These are phyloP conservation scores for Megaustenia siamemsis DNA, from an alignment of 2,888 invertebrate species.

Conservation along the genomic window DNA sequence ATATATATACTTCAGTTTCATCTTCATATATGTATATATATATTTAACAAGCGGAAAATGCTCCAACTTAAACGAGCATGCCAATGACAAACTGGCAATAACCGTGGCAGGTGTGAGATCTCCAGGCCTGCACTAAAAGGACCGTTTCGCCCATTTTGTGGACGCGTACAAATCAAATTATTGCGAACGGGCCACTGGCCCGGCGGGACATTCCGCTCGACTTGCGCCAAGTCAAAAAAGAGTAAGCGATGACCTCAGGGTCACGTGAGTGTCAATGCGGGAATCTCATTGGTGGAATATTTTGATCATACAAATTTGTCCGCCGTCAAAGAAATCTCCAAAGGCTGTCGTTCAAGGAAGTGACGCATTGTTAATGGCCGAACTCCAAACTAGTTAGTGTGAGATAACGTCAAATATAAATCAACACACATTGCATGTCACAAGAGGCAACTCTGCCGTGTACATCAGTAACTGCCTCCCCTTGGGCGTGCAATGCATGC, in stretches of 20 bases:
- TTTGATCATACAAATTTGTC: conserved; percentile 25
- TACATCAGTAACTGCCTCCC: too few species aligned
- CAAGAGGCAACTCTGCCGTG: neutral
- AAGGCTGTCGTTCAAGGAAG: neutral
- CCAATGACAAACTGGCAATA: neutral
- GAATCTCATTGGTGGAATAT: conserved; percentile 39
- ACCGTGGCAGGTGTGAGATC: conserved; percentile 11
- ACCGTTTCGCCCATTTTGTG: conserved; percentile 4
- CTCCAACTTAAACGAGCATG: too few species aligned
- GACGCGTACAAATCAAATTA: conserved; percentile 22
- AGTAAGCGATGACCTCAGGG: conserved; percentile 17
- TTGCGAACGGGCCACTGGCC: neutral
- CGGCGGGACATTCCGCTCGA: conserved; percentile 23
- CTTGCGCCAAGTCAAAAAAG: conserved; percentile 25
- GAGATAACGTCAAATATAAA: neutral
- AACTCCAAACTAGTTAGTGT: too few species aligned
- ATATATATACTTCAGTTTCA: neutral
- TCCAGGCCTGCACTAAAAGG: conserved; percentile 5
- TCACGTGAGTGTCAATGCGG: conserved; percentile 33
- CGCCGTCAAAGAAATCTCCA: conserved; percentile 9
- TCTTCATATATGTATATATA: neutral
- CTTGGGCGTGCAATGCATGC: too few species aligned
- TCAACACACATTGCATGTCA: neutral
- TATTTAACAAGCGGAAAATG: too few species aligned
- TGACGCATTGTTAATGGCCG: conserved; percentile 6